These are phyloP conservation scores for Rhopalosiphum padi DNA, from an alignment of 1,140 invertebrate genomes.

Conservation along the genomic window DNA sequence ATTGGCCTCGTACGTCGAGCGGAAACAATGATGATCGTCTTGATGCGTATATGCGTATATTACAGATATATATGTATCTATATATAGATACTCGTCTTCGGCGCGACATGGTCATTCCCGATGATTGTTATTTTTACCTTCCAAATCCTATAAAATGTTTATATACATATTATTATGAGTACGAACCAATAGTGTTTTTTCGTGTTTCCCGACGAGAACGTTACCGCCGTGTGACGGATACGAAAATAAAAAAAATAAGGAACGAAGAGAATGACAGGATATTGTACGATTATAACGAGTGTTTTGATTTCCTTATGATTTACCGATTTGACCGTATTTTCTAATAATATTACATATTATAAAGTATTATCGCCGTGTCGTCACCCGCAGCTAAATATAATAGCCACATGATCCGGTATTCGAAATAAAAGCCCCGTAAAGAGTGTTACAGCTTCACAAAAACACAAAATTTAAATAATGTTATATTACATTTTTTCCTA, in stretches of 20 bases:
- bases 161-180: background rate
- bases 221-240: background rate
- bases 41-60: background rate
- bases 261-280: constrained; percentile 26
- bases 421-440: background rate
- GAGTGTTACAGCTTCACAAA: background rate
- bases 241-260: background rate
- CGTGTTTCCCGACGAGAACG: background rate
- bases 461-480: background rate
- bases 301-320: background rate
- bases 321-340: background rate
- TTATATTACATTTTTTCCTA: background rate
- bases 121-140: background rate
- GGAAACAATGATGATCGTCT: constrained; percentile 42
- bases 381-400: background rate
- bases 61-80: background rate
- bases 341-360: background rate
- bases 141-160: background rate
- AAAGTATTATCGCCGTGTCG: background rate
- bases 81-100: background rate
- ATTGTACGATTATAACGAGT: constrained; percentile 26
- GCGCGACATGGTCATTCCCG: constrained; percentile 44
- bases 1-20: constrained; percentile 56
- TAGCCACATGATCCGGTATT: background rate
- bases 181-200: constrained; percentile 5